These are phyloP conservation scores for Mythimna lalbum DNA, from an alignment of 2,888 invertebrate species.

Conservation along the genomic window DNA sequence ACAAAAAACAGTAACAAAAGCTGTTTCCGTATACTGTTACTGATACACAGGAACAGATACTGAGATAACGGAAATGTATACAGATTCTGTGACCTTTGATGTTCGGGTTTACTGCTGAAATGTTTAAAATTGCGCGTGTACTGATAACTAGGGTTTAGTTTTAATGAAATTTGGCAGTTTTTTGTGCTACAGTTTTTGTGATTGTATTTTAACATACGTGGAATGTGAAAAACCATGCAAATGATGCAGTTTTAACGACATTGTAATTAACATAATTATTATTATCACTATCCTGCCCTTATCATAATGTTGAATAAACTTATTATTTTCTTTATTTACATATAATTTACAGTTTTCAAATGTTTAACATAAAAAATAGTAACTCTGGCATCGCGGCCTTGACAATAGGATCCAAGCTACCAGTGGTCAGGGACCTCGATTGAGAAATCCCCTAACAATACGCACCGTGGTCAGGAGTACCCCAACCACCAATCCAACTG, in stretches of 20 bases:
- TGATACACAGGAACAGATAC: constrained; percentile 50
- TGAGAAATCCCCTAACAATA: too few relatives aligned
- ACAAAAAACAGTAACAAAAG: constrained; percentile 21
- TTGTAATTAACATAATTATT: neutral
- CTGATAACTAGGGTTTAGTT: constrained; percentile 29
- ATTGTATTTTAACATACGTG: neutral
- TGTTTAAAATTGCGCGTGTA: constrained; percentile 36
- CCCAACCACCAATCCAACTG: too few relatives aligned
- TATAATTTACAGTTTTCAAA: too few relatives aligned
- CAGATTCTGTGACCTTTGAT: constrained; percentile 55
- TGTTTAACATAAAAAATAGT: too few relatives aligned
- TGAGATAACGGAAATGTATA: constrained; percentile 56
- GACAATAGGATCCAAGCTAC: too few relatives aligned
- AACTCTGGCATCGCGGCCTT: too few relatives aligned
- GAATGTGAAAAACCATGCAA: neutral
- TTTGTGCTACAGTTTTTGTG: neutral
- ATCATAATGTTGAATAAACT: too few relatives aligned
- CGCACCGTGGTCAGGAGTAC: too few relatives aligned
- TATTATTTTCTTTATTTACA: too few relatives aligned
- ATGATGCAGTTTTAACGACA: neutral
- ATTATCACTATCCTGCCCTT: neutral
- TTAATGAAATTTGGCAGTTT: neutral
- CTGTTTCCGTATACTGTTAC: constrained; percentile 32
- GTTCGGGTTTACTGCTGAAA: constrained; percentile 30
- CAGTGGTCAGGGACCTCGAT: too few relatives aligned